Evolutionary conservation across 2,888 invertebrate genomes (phyloP).

Genomic region (Andrena hattorfiana): DNA sequence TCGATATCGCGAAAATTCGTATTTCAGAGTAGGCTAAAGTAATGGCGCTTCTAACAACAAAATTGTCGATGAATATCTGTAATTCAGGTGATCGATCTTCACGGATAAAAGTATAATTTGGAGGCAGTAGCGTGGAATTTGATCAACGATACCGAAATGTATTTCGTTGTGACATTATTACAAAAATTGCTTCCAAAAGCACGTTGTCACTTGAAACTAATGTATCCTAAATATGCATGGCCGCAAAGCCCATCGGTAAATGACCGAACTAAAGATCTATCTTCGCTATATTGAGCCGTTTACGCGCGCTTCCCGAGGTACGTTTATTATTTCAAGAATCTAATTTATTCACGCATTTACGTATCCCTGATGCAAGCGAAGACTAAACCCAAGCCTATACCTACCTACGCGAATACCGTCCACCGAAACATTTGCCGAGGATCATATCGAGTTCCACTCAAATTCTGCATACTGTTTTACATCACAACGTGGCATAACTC

Average conservation of each 20-base stretch:
- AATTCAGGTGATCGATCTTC: too few species aligned
- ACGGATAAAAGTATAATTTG: too few species aligned
- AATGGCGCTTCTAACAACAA: too few species aligned
- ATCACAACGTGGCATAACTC: background rate
- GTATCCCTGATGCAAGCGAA: too few species aligned
- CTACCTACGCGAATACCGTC: background rate
- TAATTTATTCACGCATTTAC: constrained; percentile 3
- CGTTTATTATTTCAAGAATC: background rate
- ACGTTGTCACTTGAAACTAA: too few species aligned
- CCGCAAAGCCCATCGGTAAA: background rate
- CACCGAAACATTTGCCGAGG: constrained; percentile 13
- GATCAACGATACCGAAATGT: too few species aligned
- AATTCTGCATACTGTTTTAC: background rate
- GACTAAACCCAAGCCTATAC: background rate
- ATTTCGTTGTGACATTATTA: too few species aligned
- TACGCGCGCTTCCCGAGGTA: background rate
- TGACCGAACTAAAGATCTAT: background rate
- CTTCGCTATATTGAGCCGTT: background rate
- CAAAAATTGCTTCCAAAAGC: too few species aligned
- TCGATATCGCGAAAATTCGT: background rate
- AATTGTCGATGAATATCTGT: too few species aligned
- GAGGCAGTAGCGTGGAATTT: too few species aligned
- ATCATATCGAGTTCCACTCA: background rate
- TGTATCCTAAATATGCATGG: background rate
- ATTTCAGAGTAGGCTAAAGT: background rate